A percentile compares a stretch with the other conserved stretches of the same genome.
phyloP scores from a whole-genome alignment of 2,888 invertebrate genomes.

The Heliconius erato region DNA sequence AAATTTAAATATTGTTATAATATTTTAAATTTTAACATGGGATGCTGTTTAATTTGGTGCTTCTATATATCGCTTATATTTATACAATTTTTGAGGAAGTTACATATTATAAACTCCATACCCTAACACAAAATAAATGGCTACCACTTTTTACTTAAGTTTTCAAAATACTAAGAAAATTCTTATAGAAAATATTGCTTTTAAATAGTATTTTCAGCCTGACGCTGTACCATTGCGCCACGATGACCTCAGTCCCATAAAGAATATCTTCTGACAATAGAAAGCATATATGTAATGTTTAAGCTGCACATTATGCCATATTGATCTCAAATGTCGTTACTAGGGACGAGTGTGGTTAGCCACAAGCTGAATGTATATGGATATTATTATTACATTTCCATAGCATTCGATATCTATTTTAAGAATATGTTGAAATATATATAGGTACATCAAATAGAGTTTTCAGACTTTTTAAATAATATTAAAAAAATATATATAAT shows the following conservation, averaged over 20 bases:
- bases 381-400: slow-evolving; percentile 12
- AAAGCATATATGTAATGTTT: neutral
- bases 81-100: too few species aligned
- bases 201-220: too few species aligned
- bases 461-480: too few species aligned
- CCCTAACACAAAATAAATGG: too few species aligned
- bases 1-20: neutral
- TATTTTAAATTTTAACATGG: neutral
- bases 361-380: neutral
- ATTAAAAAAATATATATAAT: too few species aligned
- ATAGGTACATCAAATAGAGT: neutral
- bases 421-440: neutral
- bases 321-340: slow-evolving; percentile 4
- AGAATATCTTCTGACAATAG: neutral
- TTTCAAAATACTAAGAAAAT: neutral
- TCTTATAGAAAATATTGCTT: too few species aligned
- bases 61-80: neutral
- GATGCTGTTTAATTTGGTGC: neutral
- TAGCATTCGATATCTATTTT: neutral
- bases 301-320: slow-evolving; percentile 1
- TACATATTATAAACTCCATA: neutral
- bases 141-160: neutral
- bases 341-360: slow-evolving; percentile 11
- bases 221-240: too few species aligned
- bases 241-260: neutral